phyloP scores from a whole-genome alignment of 1,140 invertebrate genomes.

The Drosophila suzukii region DNA sequence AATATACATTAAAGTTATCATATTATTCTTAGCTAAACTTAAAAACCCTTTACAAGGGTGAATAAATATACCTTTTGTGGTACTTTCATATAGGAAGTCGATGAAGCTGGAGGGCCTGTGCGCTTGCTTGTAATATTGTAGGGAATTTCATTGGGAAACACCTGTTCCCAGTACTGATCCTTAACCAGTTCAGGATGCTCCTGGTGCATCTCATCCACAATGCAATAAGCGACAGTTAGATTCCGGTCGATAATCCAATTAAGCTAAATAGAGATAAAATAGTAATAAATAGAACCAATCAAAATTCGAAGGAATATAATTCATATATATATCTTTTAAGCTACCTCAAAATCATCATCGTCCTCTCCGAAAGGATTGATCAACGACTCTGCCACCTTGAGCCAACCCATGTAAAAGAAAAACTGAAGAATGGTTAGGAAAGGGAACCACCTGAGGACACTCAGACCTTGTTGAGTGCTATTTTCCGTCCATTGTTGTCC shows the following conservation, averaged over 20 bases:
- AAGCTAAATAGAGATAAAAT: slow-evolving; percentile 86
- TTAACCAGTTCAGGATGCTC: slow-evolving; percentile 93
- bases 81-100: slow-evolving; percentile 91
- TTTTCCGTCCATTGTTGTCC: slow-evolving; percentile 90
- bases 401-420: slow-evolving; percentile 95
- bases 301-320: no score
- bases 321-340: background rate
- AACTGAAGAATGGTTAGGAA: slow-evolving; percentile 92
- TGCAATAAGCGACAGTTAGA: slow-evolving; percentile 93
- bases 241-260: slow-evolving; percentile 96
- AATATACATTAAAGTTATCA: no score
- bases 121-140: slow-evolving; percentile 91
- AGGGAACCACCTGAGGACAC: slow-evolving; percentile 91
- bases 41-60: background rate
- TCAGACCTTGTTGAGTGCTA: slow-evolving; percentile 67
- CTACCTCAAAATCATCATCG: slow-evolving; percentile 89
- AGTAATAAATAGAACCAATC: no score
- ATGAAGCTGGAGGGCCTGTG: slow-evolving; percentile 90
- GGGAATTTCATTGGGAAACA: slow-evolving; percentile 92
- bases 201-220: slow-evolving; percentile 96
- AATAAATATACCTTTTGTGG: slow-evolving; percentile 4
- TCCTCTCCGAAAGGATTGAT: slow-evolving; percentile 95
- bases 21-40: no score
- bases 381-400: slow-evolving; percentile 92
- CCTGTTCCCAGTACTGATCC: slow-evolving; percentile 96